phyloP scores from a whole-genome alignment of 2,113 vertebrate species.

The Leptocoma aspasia region DNA sequence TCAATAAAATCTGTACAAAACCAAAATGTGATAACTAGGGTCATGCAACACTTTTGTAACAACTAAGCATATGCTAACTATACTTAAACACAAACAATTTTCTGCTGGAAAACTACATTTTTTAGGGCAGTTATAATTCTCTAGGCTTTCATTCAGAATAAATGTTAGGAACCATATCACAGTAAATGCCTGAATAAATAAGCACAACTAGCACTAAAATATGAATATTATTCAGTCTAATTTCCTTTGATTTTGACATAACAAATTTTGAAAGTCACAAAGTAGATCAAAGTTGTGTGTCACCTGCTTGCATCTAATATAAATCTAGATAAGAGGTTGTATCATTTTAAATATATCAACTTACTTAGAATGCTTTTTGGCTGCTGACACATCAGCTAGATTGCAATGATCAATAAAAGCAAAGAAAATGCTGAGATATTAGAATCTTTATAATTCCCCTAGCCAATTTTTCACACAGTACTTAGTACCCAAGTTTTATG shows the following conservation, averaged over 20 bases:
- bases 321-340: constrained; percentile 47
- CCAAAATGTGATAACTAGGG: not conserved
- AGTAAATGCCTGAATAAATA: constrained; percentile 44
- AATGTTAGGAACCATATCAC: not conserved
- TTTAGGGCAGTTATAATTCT: constrained; percentile 29
- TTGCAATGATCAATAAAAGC: constrained; percentile 42
- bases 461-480: constrained; percentile 33
- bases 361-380: constrained; percentile 31
- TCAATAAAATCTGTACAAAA: not conserved
- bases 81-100: not conserved
- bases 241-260: constrained; percentile 63
- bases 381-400: constrained; percentile 37
- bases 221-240: constrained; percentile 32
- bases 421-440: constrained; percentile 33
- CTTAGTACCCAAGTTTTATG: constrained; percentile 20
- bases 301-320: constrained; percentile 22
- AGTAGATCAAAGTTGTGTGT: constrained; percentile 11
- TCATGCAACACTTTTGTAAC: not conserved
- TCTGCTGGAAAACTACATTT: constrained; percentile 3
- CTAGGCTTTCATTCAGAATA: constrained; percentile 11
- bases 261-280: constrained; percentile 29
- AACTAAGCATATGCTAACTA: not conserved
- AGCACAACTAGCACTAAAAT: not conserved
- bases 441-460: constrained; percentile 29
- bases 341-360: constrained; percentile 51